Conservation (phyloP, 2,888 invertebrate genomes). For the Drosophila mimetica region DNA sequence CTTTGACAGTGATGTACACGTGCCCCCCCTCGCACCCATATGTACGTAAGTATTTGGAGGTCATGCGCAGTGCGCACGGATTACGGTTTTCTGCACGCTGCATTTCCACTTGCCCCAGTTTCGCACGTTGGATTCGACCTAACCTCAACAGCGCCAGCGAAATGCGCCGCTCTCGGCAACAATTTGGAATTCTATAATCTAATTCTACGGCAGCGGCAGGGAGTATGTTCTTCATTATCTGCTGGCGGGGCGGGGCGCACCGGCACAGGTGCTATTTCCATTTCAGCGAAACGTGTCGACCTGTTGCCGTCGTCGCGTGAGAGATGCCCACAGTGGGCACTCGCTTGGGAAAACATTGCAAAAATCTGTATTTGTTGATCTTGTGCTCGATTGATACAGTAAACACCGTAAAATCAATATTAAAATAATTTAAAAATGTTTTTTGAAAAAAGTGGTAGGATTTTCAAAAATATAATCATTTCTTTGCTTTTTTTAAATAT, state of each 20-base stretch:
- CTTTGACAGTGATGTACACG: constrained; percentile 59
- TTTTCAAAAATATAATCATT: no score
- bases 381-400: no score
- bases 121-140: constrained; percentile 44
- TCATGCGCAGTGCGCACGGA: constrained; percentile 68
- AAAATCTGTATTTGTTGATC: neutral
- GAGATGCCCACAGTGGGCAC: constrained; percentile 32
- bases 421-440: no score
- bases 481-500: no score
- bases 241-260: constrained; percentile 9
- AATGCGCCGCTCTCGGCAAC: constrained; percentile 9
- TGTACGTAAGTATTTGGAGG: constrained; percentile 12
- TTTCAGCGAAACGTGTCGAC: constrained; percentile 34
- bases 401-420: no score
- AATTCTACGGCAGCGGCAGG: neutral
- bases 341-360: neutral
- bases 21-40: constrained; percentile 1
- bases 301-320: constrained; percentile 40
- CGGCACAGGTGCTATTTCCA: constrained; percentile 12
- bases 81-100: constrained; percentile 38
- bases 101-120: constrained; percentile 51
- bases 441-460: no score
- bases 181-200: constrained; percentile 33
- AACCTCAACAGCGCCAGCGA: constrained; percentile 56
- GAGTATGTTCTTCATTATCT: constrained; percentile 1